Evolutionary conservation across 2,797 vertebrate genomes (phyloP).

Genomic region (Moxostoma hubbsi): DNA sequence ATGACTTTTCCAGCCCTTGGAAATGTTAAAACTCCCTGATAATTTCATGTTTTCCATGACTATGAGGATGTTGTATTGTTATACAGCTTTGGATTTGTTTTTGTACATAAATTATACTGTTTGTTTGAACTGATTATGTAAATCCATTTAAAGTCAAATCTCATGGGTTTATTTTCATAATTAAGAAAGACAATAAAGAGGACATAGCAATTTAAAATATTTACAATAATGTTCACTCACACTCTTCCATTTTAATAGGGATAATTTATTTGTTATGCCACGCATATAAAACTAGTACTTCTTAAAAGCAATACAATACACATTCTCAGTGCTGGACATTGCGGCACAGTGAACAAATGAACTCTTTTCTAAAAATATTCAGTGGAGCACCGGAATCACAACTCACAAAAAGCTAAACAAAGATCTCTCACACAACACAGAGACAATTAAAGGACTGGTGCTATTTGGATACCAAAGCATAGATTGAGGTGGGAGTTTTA

Average conservation of each 20-base stretch:
- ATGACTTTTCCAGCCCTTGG: no score
- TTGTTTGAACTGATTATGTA: neutral
- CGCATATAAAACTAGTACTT: slow-evolving; percentile 72
- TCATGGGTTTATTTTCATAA: neutral
- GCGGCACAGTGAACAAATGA: slow-evolving; percentile 67
- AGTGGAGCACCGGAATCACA: slow-evolving; percentile 67
- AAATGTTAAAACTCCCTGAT: no score
- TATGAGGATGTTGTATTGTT: no score
- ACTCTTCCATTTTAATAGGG: slow-evolving; percentile 67
- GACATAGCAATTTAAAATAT: neutral
- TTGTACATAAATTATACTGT: no score
- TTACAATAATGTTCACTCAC: slow-evolving; percentile 2
- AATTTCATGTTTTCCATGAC: no score
- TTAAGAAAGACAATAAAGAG: neutral
- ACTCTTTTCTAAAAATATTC: slow-evolving; percentile 64
- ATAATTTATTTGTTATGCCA: slow-evolving; percentile 78
- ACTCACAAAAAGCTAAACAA: slow-evolving; percentile 71
- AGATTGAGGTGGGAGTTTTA: slow-evolving; percentile 57
- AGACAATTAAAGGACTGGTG: slow-evolving; percentile 69
- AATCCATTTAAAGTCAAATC: neutral
- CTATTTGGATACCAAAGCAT: slow-evolving; percentile 70
- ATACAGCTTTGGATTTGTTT: no score
- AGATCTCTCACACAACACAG: slow-evolving; percentile 69
- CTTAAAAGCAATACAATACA: slow-evolving; percentile 72
- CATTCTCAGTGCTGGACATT: slow-evolving; percentile 64